A percentile compares a stretch with the other conserved stretches of the same genome.
These are phyloP conservation scores for Phortica variegata DNA, from an alignment of 1,140 invertebrate genomes.

Conservation along the genomic window DNA sequence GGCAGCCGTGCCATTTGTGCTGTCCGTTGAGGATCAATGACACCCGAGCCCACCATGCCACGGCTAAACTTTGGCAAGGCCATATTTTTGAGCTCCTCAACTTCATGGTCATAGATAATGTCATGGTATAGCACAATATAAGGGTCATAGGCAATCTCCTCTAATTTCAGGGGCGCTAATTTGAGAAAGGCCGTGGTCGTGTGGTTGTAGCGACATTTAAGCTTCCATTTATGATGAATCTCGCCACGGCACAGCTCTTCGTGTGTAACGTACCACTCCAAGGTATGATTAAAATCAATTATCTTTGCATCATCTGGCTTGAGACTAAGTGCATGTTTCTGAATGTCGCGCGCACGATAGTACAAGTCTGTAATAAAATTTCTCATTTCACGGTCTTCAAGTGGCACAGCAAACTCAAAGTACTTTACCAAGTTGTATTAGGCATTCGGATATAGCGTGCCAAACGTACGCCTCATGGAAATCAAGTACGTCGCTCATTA, in stretches of 20 bases:
- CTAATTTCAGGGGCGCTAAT: slow-evolving; percentile 86
- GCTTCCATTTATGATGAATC: slow-evolving; percentile 55
- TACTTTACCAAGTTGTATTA: too few relatives aligned
- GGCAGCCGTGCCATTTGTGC: too few relatives aligned
- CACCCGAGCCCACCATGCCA: too few relatives aligned
- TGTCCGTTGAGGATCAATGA: slow-evolving; percentile 85
- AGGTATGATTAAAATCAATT: not conserved
- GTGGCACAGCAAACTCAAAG: too few relatives aligned
- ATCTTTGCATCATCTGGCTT: not conserved
- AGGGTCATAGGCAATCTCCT: slow-evolving; percentile 80
- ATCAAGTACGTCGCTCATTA: too few relatives aligned
- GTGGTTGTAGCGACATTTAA: slow-evolving; percentile 78
- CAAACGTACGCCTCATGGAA: too few relatives aligned
- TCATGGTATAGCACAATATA: slow-evolving; percentile 85
- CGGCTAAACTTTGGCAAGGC: too few relatives aligned
- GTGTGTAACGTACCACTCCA: slow-evolving; percentile 59
- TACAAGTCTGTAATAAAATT: not conserved
- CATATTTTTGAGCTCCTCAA: slow-evolving; percentile 76
- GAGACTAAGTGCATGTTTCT: too few relatives aligned
- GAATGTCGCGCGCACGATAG: too few relatives aligned
- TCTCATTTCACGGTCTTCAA: too few relatives aligned
- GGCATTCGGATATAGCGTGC: too few relatives aligned
- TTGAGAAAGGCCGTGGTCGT: slow-evolving; percentile 73
- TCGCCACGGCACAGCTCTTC: slow-evolving; percentile 88
- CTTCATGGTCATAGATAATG: slow-evolving; percentile 84